Conservation (phyloP, 2,113 vertebrate genomes). For the Bos indicus region DNA sequence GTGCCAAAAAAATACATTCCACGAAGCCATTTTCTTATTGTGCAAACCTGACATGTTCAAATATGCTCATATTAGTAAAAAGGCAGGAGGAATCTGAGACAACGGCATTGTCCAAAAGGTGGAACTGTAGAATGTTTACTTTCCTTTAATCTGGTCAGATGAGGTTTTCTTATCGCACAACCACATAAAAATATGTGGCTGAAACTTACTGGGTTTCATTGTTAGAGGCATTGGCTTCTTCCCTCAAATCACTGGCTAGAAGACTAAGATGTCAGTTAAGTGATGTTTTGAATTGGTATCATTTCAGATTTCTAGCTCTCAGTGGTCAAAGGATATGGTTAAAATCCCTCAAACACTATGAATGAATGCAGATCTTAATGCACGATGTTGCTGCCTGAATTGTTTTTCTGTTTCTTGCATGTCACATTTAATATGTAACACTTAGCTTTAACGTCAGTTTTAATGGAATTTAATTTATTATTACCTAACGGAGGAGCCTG, state of each 20-base stretch:
- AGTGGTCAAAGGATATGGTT: slow-evolving; percentile 57
- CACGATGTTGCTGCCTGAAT: slow-evolving; percentile 87
- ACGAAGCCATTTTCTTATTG: slow-evolving; percentile 80
- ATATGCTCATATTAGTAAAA: slow-evolving; percentile 77
- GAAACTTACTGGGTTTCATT: slow-evolving; percentile 46
- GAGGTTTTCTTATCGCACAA: slow-evolving; percentile 51
- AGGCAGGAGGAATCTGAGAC: background rate
- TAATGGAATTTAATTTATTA: slow-evolving; percentile 92
- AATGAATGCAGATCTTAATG: slow-evolving; percentile 79
- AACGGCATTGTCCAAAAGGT: slow-evolving; percentile 66
- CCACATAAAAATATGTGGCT: slow-evolving; percentile 50
- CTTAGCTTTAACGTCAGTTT: slow-evolving; percentile 91
- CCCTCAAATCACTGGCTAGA: slow-evolving; percentile 50
- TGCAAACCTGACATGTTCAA: slow-evolving; percentile 79
- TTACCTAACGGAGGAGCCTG: slow-evolving; percentile 76
- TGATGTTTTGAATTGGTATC: slow-evolving; percentile 40
- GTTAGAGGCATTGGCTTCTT: slow-evolving; percentile 49
- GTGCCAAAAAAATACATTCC: slow-evolving; percentile 85
- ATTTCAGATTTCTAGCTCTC: slow-evolving; percentile 60
- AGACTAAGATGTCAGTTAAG: slow-evolving; percentile 13
- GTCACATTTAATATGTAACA: slow-evolving; percentile 87
- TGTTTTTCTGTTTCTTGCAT: slow-evolving; percentile 88
- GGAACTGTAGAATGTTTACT: slow-evolving; percentile 78
- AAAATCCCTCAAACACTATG: slow-evolving; percentile 71
- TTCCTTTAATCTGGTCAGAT: slow-evolving; percentile 77